Conservation (phyloP, 2,113 vertebrate species). For the Thunnus maccoyii region DNA sequence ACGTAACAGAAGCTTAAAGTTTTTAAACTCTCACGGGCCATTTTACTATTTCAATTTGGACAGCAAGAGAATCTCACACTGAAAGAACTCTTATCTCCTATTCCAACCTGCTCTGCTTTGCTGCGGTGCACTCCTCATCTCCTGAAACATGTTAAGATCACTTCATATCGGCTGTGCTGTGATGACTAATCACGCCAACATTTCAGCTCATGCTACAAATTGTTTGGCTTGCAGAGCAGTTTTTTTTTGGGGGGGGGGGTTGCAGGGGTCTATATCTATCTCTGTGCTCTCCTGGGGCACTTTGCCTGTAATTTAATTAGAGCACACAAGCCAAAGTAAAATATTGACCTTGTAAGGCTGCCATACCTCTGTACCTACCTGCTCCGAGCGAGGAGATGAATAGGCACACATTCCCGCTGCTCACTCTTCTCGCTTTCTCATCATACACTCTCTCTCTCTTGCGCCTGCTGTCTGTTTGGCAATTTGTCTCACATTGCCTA, state of each 20-base stretch:
- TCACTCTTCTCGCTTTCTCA: constrained; percentile 44
- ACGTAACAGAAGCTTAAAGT: not conserved
- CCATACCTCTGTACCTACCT: constrained; percentile 72
- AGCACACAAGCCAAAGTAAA: constrained; percentile 78
- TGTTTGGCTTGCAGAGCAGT: constrained; percentile 64
- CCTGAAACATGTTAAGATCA: constrained; percentile 34
- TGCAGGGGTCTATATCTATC: constrained; percentile 45
- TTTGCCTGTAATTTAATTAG: constrained; percentile 82
- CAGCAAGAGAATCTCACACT: not conserved
- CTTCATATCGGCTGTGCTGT: constrained; percentile 26
- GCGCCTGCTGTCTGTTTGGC: constrained; percentile 69
- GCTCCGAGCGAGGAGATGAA: constrained; percentile 69
- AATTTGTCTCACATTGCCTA: constrained; percentile 35
- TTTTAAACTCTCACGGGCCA: too few relatives aligned
- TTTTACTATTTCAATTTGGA: not conserved
- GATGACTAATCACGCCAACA: constrained; percentile 36
- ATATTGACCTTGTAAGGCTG: constrained; percentile 80
- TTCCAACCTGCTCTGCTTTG: not conserved
- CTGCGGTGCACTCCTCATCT: constrained; percentile 1
- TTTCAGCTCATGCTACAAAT: constrained; percentile 65
- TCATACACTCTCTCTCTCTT: constrained; percentile 37
- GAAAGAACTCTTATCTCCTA: constrained; percentile 1
- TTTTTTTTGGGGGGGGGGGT: not conserved
- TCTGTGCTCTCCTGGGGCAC: constrained; percentile 56
- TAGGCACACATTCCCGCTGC: constrained; percentile 38